Base-by-base conservation (phyloP, 2,797 vertebrate genomes). In the Coccyzus lansbergi region DNA sequence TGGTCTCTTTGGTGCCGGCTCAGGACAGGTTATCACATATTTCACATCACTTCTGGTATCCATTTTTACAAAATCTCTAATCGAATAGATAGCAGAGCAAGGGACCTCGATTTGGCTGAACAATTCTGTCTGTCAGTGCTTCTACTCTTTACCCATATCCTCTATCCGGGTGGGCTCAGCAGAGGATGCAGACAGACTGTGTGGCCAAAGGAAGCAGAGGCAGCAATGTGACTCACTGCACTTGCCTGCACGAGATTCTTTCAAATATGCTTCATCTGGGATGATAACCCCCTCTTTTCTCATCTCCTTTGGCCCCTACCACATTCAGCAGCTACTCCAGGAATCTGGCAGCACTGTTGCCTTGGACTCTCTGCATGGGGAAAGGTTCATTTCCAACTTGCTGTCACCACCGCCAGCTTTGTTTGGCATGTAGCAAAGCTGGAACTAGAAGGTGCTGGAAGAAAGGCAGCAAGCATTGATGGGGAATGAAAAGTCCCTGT, bases 321-420 rank as follows among this genome's bases (percentile, higher is more conserved):
- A 29, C 38, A 42, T 59, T 5, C 59, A 76, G 75, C 44, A 80
- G 59, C 49, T 55, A 5, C 51, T 60, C 83, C 21, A 13, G 36
- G 42, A 69, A 29, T 10, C 24, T 15, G 51, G 51, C 17, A 38
- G 65, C 1, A 0, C 51, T 0, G 0, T 26, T 0, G 0, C 51
- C 34, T 40, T 51, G 29, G 1, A 11, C 15, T 64, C 14, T 34
- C 44, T 55, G 40, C 6, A 1, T 4, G 18, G 25, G 10, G 28
- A 63, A 83, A 48, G 9, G 13, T 64, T 48, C 15, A 10, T 16
- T 58, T 20, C 62, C 53, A 56, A 18, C 0, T 0, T 14, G 42
- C 51, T 68, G 36, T 64, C 3, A 1, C 31, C 42, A 18, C 25
- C 46, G 36, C 46, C 4, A 3, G 13, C 33, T 44, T 75, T 4